Conservation (phyloP, 2,797 vertebrate genomes). For the Graptemys geographica region DNA sequence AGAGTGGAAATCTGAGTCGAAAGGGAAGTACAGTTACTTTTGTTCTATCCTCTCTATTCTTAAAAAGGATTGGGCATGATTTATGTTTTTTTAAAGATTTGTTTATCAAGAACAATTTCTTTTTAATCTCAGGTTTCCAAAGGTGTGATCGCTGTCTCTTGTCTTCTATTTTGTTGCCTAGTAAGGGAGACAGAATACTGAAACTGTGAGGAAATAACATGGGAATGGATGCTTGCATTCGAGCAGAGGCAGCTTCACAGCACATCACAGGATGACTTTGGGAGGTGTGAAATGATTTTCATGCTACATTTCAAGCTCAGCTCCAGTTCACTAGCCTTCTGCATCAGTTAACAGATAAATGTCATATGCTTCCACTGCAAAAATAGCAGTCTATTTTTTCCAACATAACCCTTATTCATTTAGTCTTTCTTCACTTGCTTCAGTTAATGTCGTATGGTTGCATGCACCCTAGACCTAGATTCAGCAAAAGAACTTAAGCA, state of each 20-base stretch:
- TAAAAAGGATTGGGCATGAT: not conserved
- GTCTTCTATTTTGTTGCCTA: not conserved
- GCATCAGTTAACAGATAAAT: slow-evolving; percentile 46
- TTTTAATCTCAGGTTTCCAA: not conserved
- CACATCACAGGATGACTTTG: not conserved
- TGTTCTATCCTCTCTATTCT: not conserved
- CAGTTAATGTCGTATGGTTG: not conserved
- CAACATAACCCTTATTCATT: not conserved
- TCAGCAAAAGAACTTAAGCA: slow-evolving; percentile 15
- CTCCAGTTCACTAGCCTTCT: slow-evolving; percentile 29
- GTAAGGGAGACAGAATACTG: slow-evolving; percentile 1
- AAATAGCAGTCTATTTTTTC: slow-evolving; percentile 20
- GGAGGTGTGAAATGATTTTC: slow-evolving; percentile 42
- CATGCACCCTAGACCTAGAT: not conserved
- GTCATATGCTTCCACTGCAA: slow-evolving; percentile 50
- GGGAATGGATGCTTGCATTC: not conserved
- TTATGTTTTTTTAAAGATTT: not conserved
- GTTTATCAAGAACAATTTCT: not conserved
- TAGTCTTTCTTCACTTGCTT: not conserved
- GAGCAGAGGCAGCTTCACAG: slow-evolving; percentile 15
- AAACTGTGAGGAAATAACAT: slow-evolving; percentile 19
- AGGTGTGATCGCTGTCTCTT: not conserved
- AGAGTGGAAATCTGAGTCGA: not conserved
- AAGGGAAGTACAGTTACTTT: not conserved
- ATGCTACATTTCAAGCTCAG: slow-evolving; percentile 45